These are phyloP conservation scores for Leistus spinibarbis DNA, from an alignment of 2,888 invertebrate species.

Conservation along the genomic window DNA sequence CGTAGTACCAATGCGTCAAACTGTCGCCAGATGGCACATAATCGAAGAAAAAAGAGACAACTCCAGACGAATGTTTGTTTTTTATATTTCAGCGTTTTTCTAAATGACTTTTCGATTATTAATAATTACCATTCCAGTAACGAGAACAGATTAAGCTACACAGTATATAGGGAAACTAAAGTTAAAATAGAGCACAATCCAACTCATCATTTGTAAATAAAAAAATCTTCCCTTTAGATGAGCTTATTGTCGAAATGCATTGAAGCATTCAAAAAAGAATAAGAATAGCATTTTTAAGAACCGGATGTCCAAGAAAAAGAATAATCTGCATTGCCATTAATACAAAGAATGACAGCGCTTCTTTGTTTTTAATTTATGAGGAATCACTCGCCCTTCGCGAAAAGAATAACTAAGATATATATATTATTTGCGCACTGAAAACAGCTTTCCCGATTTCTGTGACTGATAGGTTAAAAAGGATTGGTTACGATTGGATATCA, in stretches of 20 bases:
- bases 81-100: not conserved
- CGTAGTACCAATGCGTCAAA: not conserved
- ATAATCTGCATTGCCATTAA: conserved; percentile 37
- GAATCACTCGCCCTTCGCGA: not conserved
- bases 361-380: conserved; percentile 33
- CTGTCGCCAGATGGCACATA: not conserved
- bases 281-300: conserved; percentile 30
- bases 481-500: not conserved
- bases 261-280: conserved; percentile 33
- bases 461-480: not conserved
- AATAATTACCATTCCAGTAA: not conserved
- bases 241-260: conserved; percentile 29
- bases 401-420: not conserved
- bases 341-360: conserved; percentile 30
- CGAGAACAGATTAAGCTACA: not conserved
- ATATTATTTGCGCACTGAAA: not conserved
- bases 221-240: no score
- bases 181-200: not conserved
- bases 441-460: no score
- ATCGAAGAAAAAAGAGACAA: conserved; percentile 2
- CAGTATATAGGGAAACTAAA: not conserved
- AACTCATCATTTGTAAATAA: not conserved
- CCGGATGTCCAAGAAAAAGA: conserved; percentile 23
- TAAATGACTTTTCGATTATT: not conserved
- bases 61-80: not conserved